Conservation (phyloP, 2,888 invertebrate genomes). For the Tetanocera ferruginea region DNA sequence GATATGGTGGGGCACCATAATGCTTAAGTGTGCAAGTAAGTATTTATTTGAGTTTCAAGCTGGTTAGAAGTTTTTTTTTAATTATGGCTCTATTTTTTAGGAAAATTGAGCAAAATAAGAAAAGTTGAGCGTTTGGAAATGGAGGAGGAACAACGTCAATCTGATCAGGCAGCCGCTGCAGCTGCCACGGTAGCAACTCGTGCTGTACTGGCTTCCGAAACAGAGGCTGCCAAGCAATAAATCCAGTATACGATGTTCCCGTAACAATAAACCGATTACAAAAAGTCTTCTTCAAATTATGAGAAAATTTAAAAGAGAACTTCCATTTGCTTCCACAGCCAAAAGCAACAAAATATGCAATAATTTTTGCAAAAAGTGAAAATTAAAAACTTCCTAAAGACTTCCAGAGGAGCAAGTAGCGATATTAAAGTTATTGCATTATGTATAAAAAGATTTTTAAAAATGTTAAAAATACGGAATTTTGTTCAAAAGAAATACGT, state of each 20-base stretch:
- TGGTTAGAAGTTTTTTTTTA: neutral
- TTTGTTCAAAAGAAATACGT: too few species aligned
- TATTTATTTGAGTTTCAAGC: neutral
- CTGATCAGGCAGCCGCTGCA: conserved; percentile 70
- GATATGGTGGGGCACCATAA: conserved; percentile 96
- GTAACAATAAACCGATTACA: neutral
- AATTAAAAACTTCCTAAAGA: neutral
- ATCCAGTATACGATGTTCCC: neutral
- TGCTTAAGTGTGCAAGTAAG: conserved; percentile 91
- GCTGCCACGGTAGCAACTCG: conserved; percentile 68
- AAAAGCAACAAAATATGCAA: neutral
- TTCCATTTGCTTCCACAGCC: conserved; percentile 22
- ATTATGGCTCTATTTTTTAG: conserved; percentile 64
- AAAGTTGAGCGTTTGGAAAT: conserved; percentile 71
- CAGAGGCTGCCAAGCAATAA: conserved; percentile 44
- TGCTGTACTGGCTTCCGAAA: conserved; percentile 27
- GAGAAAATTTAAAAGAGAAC: neutral
- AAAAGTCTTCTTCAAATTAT: conserved; percentile 8
- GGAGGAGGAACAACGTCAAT: conserved; percentile 68
- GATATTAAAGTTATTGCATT: too few species aligned
- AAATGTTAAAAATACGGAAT: too few species aligned
- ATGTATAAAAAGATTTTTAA: too few species aligned
- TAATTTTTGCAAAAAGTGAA: neutral
- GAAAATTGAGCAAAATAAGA: conserved; percentile 77
- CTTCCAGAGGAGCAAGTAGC: neutral